Conservation (phyloP, 1,140 invertebrate genomes). For the Trichonephila clavipes region DNA sequence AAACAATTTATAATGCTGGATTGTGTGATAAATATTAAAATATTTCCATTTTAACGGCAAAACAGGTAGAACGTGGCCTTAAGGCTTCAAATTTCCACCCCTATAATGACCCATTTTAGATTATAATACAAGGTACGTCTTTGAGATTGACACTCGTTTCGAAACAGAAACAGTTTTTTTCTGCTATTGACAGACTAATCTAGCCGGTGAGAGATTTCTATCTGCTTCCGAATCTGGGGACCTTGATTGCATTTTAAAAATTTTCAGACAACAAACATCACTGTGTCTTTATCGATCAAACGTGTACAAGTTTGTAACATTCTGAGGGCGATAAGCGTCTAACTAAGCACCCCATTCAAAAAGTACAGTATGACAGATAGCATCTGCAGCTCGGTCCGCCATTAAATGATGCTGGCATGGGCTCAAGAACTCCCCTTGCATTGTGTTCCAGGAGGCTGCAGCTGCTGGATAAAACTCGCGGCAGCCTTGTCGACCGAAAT, state of each 20-base stretch:
- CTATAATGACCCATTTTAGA: too few relatives aligned
- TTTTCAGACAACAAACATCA: background rate
- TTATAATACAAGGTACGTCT: too few relatives aligned
- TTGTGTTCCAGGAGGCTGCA: constrained; percentile 40
- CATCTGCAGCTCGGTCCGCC: background rate
- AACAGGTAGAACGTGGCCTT: too few relatives aligned
- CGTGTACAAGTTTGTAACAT: constrained; percentile 2
- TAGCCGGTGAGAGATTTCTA: too few relatives aligned
- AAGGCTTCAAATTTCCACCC: too few relatives aligned
- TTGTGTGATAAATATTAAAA: too few relatives aligned
- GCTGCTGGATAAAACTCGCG: constrained; percentile 48
- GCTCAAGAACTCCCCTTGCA: constrained; percentile 53
- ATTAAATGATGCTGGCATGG: constrained; percentile 43
- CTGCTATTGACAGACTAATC: too few relatives aligned
- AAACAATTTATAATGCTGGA: too few relatives aligned
- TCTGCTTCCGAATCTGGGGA: background rate
- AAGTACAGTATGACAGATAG: constrained; percentile 57
- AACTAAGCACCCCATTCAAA: constrained; percentile 7
- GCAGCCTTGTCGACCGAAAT: constrained; percentile 64
- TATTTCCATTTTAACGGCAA: too few relatives aligned
- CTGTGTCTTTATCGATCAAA: background rate
- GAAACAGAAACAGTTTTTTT: too few relatives aligned
- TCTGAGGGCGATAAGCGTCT: background rate
- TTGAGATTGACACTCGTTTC: too few relatives aligned
- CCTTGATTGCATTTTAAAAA: background rate